phyloP scores from a whole-genome alignment of 37 sponge, comb jelly and placozoan species.

The Geodia barretti region DNA sequence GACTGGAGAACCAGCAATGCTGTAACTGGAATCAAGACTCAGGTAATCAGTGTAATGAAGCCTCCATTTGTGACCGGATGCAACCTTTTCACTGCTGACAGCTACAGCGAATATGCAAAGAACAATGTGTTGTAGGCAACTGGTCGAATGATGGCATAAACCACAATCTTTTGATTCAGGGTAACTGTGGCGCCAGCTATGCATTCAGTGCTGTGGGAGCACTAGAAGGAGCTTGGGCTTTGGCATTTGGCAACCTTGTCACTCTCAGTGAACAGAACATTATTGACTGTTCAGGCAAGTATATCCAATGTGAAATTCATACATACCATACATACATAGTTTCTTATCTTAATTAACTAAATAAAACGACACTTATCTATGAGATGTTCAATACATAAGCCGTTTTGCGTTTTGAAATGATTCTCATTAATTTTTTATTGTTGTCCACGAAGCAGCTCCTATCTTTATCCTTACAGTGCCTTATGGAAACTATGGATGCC shows the following conservation, averaged over 20 bases:
- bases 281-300: conserved; percentile 70
- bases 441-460: too few species aligned
- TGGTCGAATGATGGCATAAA: not conserved
- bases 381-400: too few species aligned
- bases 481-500: conserved; percentile 77
- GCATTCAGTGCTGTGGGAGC: conserved; percentile 62
- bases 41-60: conserved; percentile 42
- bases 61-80: too few species aligned
- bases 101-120: too few species aligned
- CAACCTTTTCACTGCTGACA: too few species aligned
- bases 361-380: too few species aligned
- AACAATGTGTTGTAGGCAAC: too few species aligned
- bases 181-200: conserved; percentile 57
- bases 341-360: too few species aligned
- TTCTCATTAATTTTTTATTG: too few species aligned
- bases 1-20: conserved; percentile 86
- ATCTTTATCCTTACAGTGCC: conserved; percentile 18
- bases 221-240: conserved; percentile 61
- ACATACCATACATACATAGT: too few species aligned
- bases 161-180: not conserved
- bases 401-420: too few species aligned
- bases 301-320: too few species aligned
- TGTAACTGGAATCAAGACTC: conserved; percentile 66
- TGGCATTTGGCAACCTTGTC: conserved; percentile 57
- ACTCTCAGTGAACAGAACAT: conserved; percentile 84